Percentiles rank a stretch among this genome's conserved stretches.
Evolutionary conservation across 2,888 invertebrate species (phyloP).

Genomic region (Nemoura dubitans): DNA sequence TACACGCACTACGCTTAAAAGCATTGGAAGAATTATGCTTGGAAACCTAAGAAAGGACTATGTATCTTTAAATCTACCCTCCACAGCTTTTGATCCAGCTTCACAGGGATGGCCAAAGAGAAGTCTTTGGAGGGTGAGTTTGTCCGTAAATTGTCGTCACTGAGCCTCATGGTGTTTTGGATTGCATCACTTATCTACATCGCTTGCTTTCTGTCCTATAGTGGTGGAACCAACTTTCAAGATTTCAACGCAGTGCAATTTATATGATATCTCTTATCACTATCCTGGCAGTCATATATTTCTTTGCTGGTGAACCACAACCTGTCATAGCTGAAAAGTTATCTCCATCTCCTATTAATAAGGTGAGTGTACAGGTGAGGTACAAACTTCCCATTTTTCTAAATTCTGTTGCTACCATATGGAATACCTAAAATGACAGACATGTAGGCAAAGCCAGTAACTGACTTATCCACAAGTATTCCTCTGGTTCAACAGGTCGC

Average conservation of each 20-base stretch:
- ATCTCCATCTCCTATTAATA: not conserved
- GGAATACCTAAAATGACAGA: too few species aligned
- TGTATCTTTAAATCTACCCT: conserved; percentile 52
- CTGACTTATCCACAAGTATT: too few species aligned
- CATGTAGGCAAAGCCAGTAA: too few species aligned
- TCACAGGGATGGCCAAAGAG: conserved; percentile 52
- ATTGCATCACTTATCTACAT: not conserved
- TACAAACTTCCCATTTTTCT: too few species aligned
- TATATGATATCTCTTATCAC: conserved; percentile 70
- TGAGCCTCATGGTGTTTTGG: too few species aligned
- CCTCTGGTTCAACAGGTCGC: not conserved
- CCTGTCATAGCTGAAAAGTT: conserved; percentile 54
- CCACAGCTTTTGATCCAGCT: conserved; percentile 38
- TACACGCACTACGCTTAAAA: not conserved
- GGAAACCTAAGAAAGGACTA: conserved; percentile 52
- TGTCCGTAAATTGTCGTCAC: not conserved
- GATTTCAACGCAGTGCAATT: conserved; percentile 81
- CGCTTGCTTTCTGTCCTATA: conserved; percentile 57
- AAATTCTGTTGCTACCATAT: too few species aligned
- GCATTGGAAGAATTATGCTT: conserved; percentile 43
- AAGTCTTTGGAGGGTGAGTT: conserved; percentile 61
- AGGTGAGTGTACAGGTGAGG: not conserved
- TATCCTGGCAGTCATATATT: conserved; percentile 68
- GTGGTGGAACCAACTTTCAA: conserved; percentile 88
- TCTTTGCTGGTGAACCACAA: conserved; percentile 64